phyloP scores from a whole-genome alignment of 2,113 vertebrate genomes.

The Stomatorhinus ivindoensis region DNA sequence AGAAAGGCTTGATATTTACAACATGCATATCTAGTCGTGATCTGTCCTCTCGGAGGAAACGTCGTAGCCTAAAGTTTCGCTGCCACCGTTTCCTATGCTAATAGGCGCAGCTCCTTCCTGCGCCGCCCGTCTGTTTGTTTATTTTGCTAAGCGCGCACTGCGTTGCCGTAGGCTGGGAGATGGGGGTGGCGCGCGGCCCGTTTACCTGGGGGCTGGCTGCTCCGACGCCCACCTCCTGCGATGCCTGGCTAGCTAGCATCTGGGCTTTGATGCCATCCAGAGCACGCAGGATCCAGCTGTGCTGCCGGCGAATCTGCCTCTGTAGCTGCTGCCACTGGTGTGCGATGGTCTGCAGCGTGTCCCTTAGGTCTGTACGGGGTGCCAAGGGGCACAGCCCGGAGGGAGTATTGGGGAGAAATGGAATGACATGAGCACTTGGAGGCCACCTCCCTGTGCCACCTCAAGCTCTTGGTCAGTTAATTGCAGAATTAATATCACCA shows the following conservation, averaged over 20 bases:
- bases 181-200: constrained; percentile 60
- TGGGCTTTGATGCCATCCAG: constrained; percentile 87
- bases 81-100: constrained; percentile 38
- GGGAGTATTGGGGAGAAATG: background rate
- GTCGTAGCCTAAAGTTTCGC: constrained; percentile 28
- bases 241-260: constrained; percentile 77
- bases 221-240: constrained; percentile 61
- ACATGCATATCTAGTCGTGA: constrained; percentile 24
- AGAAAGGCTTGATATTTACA: constrained; percentile 32
- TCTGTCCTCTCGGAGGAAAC: constrained; percentile 2
- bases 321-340: constrained; percentile 94
- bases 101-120: constrained; percentile 19
- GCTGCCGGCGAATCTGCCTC: constrained; percentile 93
- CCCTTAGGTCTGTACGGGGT: constrained; percentile 71
- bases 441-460: background rate
- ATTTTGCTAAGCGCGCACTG: constrained; percentile 42
- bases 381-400: background rate
- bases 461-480: background rate
- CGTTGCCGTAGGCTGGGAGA: constrained; percentile 47
- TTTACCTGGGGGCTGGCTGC: constrained; percentile 75
- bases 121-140: constrained; percentile 35
- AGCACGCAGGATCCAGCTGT: constrained; percentile 90
- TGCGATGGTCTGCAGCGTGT: constrained; percentile 87
- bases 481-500: background rate
- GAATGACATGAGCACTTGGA: background rate